Conservation (phyloP, 1,140 invertebrate genomes). For the Eumeta japonica region DNA sequence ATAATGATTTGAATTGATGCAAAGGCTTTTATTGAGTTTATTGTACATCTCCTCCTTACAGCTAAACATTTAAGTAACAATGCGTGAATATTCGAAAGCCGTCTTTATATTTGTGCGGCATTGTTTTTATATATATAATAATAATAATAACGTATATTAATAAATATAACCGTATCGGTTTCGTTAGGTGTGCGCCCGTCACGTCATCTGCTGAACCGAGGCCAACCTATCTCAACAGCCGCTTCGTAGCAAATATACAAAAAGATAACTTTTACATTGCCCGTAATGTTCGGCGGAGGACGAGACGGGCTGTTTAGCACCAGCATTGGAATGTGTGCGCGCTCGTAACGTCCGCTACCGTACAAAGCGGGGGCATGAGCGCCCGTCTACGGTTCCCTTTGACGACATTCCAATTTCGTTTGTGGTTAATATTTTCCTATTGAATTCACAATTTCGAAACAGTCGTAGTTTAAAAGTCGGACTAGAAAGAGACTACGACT, state of each 20-base stretch:
- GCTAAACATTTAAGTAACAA: slow-evolving; percentile 50
- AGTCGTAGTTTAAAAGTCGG: too few relatives aligned
- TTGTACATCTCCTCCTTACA: slow-evolving; percentile 46
- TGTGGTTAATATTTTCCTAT: too few relatives aligned
- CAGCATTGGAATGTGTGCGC: slow-evolving; percentile 15
- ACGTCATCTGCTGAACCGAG: too few relatives aligned
- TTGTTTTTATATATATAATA: slow-evolving; percentile 25
- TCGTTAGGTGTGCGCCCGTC: too few relatives aligned
- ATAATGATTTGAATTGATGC: slow-evolving; percentile 33
- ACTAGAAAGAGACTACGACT: too few relatives aligned
- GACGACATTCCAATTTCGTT: too few relatives aligned
- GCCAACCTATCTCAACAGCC: too few relatives aligned
- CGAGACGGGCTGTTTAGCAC: slow-evolving; percentile 17
- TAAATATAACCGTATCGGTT: slow-evolving; percentile 7
- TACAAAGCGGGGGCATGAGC: slow-evolving; percentile 21
- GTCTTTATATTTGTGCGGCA: slow-evolving; percentile 30
- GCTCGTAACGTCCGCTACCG: slow-evolving; percentile 22
- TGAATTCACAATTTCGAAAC: too few relatives aligned
- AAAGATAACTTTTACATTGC: slow-evolving; percentile 35
- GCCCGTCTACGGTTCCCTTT: too few relatives aligned
- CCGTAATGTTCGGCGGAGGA: slow-evolving; percentile 8
- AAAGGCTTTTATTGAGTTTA: slow-evolving; percentile 48
- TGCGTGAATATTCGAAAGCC: slow-evolving; percentile 40
- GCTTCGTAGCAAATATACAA: slow-evolving; percentile 52
- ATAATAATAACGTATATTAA: slow-evolving; percentile 19